A percentile compares a stretch with the other conserved stretches of the same genome.
Conservation (phyloP, 2,888 invertebrate species). For the Disparrhopalites patrizii region DNA sequence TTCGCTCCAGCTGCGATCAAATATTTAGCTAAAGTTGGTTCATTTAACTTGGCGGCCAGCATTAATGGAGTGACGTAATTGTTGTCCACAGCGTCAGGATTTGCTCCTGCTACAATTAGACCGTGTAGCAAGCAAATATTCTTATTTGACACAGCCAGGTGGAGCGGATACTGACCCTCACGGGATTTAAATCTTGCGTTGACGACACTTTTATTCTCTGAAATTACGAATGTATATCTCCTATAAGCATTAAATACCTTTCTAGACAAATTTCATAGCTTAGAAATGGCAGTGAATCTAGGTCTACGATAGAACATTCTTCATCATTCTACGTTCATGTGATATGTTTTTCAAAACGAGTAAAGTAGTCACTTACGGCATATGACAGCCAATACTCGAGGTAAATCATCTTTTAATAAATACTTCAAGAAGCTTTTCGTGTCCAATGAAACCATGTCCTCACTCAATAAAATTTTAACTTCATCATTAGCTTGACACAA, state of each 20-base stretch:
- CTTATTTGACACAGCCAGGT: constrained; percentile 17
- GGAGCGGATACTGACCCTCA: constrained; percentile 3
- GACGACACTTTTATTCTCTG: constrained; percentile 1
- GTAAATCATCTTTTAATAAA: constrained; percentile 13
- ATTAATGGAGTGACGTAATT: constrained; percentile 13
- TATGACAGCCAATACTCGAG: constrained; percentile 6
- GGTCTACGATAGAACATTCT: too few species aligned
- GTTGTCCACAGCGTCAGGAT: constrained; percentile 21
- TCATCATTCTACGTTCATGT: not conserved
- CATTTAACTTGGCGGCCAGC: constrained; percentile 14
- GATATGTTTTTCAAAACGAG: not conserved
- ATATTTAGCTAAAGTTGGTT: constrained; percentile 24
- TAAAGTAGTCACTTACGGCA: not conserved
- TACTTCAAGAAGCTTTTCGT: constrained; percentile 5
- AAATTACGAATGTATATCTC: too few species aligned
- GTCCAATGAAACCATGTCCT: not conserved
- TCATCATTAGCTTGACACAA: constrained; percentile 4
- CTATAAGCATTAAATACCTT: too few species aligned
- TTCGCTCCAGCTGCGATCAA: constrained; percentile 28
- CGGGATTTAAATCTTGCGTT: constrained; percentile 9
- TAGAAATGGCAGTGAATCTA: too few species aligned
- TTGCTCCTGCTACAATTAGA: constrained; percentile 12
- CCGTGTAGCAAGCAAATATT: constrained; percentile 24
- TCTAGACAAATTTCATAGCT: too few species aligned
- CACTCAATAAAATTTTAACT: constrained; percentile 14